Conservation (phyloP, 2,888 invertebrate genomes). For the Aspidiotus destructor region DNA sequence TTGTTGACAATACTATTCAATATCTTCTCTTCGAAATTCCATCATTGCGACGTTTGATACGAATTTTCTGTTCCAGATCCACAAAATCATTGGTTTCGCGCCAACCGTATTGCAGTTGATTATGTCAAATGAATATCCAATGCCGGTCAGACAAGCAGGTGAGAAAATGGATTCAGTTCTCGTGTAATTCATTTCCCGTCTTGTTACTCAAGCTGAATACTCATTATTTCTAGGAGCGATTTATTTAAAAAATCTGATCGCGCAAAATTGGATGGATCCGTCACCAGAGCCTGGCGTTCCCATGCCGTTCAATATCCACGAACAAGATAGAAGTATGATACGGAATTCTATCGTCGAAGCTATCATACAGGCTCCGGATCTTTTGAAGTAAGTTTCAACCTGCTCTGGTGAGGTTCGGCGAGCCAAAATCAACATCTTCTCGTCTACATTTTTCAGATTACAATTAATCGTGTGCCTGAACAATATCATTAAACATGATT, state of each 20-base stretch:
- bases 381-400: constrained; percentile 52
- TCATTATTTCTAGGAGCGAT: constrained; percentile 58
- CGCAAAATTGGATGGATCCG: constrained; percentile 77
- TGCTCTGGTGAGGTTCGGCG: neutral
- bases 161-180: constrained; percentile 29
- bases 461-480: constrained; percentile 89
- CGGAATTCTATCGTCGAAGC: constrained; percentile 92
- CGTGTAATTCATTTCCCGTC: neutral
- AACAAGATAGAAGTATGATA: constrained; percentile 89
- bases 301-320: constrained; percentile 78
- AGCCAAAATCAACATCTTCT: neutral
- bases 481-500: constrained; percentile 89
- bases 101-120: constrained; percentile 88
- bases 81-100: constrained; percentile 93
- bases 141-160: constrained; percentile 89
- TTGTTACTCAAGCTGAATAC: neutral
- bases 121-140: constrained; percentile 78
- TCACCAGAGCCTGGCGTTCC: constrained; percentile 64
- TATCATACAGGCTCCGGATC: constrained; percentile 81
- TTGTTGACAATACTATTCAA: too few relatives aligned
- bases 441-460: constrained; percentile 47
- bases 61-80: constrained; percentile 52
- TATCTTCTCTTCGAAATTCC: too few relatives aligned
- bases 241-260: constrained; percentile 89
- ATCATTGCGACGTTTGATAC: too few relatives aligned